Conservation (phyloP, 2,888 invertebrate species). For the Aleiodes leptofemur region DNA sequence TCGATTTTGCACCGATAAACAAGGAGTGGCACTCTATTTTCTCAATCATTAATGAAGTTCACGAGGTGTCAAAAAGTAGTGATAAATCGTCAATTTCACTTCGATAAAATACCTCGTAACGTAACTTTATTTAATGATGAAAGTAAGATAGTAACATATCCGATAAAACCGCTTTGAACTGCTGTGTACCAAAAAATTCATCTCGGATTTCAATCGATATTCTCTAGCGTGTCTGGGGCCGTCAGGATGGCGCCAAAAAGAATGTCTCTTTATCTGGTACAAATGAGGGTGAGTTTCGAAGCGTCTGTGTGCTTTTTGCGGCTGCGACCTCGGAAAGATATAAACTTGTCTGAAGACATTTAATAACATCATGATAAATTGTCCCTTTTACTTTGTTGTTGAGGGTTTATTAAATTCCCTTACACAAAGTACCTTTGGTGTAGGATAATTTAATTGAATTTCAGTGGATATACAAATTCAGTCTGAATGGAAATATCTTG, state of each 20-base stretch:
- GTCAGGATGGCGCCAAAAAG: slow-evolving; percentile 68
- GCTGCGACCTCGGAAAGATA: not conserved
- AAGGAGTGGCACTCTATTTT: too few relatives aligned
- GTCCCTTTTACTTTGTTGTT: not conserved
- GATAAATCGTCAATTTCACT: too few relatives aligned
- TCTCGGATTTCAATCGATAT: slow-evolving; percentile 68
- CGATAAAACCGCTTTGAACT: not conserved
- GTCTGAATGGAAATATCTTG: too few relatives aligned
- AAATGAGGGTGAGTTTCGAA: not conserved
- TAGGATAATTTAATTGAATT: too few relatives aligned
- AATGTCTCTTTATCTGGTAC: slow-evolving; percentile 55
- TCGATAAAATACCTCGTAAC: not conserved
- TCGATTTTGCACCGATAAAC: too few relatives aligned
- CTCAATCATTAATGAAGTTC: too few relatives aligned
- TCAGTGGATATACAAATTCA: too few relatives aligned
- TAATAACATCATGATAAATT: slow-evolving; percentile 18
- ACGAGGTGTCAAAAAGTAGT: too few relatives aligned
- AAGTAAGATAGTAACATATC: not conserved
- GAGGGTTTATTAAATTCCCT: not conserved
- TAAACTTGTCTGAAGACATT: slow-evolving; percentile 14
- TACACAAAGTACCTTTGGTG: too few relatives aligned
- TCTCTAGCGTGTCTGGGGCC: slow-evolving; percentile 54
- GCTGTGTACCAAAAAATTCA: slow-evolving; percentile 21
- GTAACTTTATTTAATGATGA: slow-evolving; percentile 1
- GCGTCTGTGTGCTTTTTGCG: slow-evolving; percentile 2